These are phyloP conservation scores for Argya squamiceps DNA, from an alignment of 2,797 vertebrate species.

Conservation along the genomic window DNA sequence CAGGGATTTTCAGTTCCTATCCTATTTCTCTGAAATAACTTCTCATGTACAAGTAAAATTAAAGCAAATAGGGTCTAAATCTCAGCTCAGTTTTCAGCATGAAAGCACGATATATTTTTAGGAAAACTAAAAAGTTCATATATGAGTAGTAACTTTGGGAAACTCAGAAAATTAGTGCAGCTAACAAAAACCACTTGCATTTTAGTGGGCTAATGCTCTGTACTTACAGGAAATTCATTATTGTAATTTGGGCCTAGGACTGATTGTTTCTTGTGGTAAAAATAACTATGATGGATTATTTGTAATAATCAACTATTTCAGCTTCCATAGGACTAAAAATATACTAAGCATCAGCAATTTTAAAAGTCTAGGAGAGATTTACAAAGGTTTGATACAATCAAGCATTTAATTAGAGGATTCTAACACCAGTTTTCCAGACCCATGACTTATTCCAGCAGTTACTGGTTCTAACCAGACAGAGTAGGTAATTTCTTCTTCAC, in stretches of 20 bases:
- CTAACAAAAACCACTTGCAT: neutral
- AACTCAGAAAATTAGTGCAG: neutral
- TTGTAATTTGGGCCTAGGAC: neutral
- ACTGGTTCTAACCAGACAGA: neutral
- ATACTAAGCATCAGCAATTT: neutral
- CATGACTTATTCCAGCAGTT: neutral
- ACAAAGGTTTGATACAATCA: neutral
- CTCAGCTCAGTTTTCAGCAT: neutral
- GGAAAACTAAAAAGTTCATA: neutral
- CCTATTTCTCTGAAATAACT: neutral
- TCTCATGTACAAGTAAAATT: neutral
- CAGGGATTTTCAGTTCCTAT: neutral
- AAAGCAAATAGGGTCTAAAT: neutral
- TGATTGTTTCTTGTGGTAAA: neutral
- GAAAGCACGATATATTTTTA: neutral
- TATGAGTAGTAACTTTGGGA: neutral
- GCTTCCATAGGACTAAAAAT: neutral
- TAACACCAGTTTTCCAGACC: neutral
- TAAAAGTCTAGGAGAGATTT: neutral
- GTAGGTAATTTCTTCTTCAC: neutral
- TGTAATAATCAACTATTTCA: neutral
- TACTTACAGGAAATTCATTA: neutral
- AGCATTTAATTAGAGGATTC: neutral
- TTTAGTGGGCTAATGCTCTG: neutral
- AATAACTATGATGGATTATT: neutral